Base-by-base conservation (phyloP, 1,140 invertebrate genomes). In the Palaemon carinicauda region DNA sequence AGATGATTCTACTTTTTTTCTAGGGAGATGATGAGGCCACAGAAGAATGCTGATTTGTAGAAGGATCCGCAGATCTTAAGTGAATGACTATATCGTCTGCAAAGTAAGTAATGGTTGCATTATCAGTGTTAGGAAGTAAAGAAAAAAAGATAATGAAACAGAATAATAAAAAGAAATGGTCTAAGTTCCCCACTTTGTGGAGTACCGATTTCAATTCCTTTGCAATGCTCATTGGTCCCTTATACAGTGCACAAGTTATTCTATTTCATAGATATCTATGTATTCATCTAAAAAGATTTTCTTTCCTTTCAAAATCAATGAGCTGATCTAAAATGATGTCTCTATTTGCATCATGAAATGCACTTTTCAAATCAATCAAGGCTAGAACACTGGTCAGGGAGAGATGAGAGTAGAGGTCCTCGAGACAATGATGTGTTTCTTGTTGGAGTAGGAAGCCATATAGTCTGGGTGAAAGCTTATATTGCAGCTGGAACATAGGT, bases 91-190 rank as follows among this genome's bases (percentile, higher is more conserved):
- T n/a, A n/a, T n/a, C n/a, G n/a, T n/a, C n/a, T n/a, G n/a, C n/a
- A n/a, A n/a, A n/a, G 41, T 17, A 79, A 41, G 56, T 79, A 7
- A 79, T 79, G 17, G 77, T 56, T 17, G 56, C 24, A 5, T 33
- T 33, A 41, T 17, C 15, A 24, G 41, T 79, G 56, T 4, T 7
- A 69, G 77, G 4, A 51, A 79, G 77, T 27, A 29, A 17, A 21
- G 24, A 79, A 41, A 41, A 9, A 41, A 27, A 2, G n/a, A n/a
- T 33, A 29, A 33, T 79, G 4, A 17, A 79, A 5, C 3, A 53
- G 56, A 56, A 79, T 69, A 51, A 5, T 79, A 51, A 79, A 79
- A 2, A 79, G 41, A 79, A 79, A 79, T 21, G 77, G 77, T 5
- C 77, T 79, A 17, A 79, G 24, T 19, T 74, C 41, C 5, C 77